These are phyloP conservation scores for Cryptophagus acutangulus DNA, from an alignment of 2,888 invertebrate species.

Conservation along the genomic window DNA sequence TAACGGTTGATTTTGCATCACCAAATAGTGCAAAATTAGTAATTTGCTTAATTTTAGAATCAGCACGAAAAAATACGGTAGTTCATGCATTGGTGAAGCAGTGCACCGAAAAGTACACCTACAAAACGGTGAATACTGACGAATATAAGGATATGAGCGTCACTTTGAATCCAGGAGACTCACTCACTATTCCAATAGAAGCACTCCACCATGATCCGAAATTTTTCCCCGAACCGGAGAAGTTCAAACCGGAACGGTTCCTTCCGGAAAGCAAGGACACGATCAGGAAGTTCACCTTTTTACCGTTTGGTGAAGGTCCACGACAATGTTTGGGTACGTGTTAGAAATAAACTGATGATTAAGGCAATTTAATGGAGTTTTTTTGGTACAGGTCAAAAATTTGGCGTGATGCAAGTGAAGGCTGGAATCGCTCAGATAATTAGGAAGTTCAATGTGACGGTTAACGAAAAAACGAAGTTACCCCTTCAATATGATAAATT, in stretches of 20 bases:
- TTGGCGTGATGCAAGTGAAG: slow-evolving; percentile 40
- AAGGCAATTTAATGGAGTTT: slow-evolving; percentile 9
- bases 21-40: slow-evolving; percentile 2
- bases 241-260: slow-evolving; percentile 46
- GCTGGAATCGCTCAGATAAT: slow-evolving; percentile 40
- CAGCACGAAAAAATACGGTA: slow-evolving; percentile 23
- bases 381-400: slow-evolving; percentile 29
- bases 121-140: slow-evolving; percentile 23
- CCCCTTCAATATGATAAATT: slow-evolving; percentile 31
- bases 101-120: slow-evolving; percentile 31
- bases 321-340: slow-evolving; percentile 36
- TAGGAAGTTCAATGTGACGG: slow-evolving; percentile 36
- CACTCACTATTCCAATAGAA: slow-evolving; percentile 36
- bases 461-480: slow-evolving; percentile 31
- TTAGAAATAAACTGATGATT: not conserved
- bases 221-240: slow-evolving; percentile 43
- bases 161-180: slow-evolving; percentile 35
- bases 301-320: slow-evolving; percentile 40
- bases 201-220: slow-evolving; percentile 42
- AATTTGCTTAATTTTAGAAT: slow-evolving; percentile 20
- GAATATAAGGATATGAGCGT: slow-evolving; percentile 23
- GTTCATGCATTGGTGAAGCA: slow-evolving; percentile 20
- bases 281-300: slow-evolving; percentile 32
- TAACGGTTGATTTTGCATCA: slow-evolving; percentile 39
- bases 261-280: too few species aligned